Conservation (phyloP, 2,797 vertebrate species). For the Myotis planiceps region DNA sequence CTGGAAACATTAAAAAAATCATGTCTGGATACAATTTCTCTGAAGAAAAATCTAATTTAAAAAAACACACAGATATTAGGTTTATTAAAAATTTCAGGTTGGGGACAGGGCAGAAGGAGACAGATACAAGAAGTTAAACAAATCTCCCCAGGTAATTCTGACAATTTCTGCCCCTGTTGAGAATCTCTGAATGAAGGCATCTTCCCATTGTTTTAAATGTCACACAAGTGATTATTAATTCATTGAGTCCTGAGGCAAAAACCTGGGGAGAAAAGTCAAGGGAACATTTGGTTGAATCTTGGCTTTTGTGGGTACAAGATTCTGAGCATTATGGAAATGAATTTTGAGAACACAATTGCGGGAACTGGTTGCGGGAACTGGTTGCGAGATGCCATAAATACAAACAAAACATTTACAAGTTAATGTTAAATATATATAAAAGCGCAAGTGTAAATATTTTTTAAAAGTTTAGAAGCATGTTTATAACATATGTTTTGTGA, state of each 20-base stretch:
- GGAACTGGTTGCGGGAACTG: neutral
- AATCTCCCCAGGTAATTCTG: neutral
- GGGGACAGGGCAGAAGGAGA: neutral
- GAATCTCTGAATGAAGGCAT: constrained; percentile 52
- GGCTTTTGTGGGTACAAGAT: neutral
- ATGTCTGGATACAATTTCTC: neutral
- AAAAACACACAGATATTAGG: neutral
- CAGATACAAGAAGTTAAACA: neutral
- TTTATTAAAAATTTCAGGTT: constrained; percentile 45
- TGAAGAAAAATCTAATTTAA: neutral
- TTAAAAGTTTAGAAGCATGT: neutral
- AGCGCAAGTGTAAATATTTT: neutral
- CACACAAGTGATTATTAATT: constrained; percentile 50
- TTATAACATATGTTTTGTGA: neutral
- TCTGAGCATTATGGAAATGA: neutral
- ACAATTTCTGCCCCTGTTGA: constrained; percentile 17
- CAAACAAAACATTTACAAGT: neutral
- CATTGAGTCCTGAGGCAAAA: constrained; percentile 27
- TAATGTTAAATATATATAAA: neutral
- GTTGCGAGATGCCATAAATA: neutral
- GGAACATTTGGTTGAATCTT: constrained; percentile 37
- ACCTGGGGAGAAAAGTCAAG: neutral
- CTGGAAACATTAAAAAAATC: neutral
- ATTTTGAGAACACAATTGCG: neutral
- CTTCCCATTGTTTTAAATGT: constrained; percentile 52